Conservation (phyloP, 2,797 vertebrate species). For the Mico argentatus region DNA sequence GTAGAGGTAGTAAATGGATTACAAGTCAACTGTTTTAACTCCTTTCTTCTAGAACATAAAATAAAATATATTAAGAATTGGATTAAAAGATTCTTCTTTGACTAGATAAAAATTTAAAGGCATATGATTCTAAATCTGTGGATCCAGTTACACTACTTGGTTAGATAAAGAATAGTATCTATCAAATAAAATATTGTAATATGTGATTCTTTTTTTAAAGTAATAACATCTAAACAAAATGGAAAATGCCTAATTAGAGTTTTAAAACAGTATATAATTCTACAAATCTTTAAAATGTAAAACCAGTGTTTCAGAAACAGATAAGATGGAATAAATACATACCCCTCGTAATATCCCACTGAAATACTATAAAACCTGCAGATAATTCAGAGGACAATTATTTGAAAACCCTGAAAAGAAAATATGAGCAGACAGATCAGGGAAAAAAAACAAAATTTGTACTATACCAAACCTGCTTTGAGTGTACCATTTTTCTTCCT, state of each 20-base stretch:
- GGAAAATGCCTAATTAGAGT: background rate
- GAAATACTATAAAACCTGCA: background rate
- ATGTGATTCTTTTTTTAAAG: background rate
- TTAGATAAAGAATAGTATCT: background rate
- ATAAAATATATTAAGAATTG: background rate
- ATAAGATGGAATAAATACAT: background rate
- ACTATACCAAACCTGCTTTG: background rate
- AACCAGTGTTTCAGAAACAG: background rate
- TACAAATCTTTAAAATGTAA: background rate
- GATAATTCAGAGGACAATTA: accelerated
- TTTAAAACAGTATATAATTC: background rate
- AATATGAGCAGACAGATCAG: background rate
- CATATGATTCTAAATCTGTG: background rate
- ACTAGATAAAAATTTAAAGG: background rate
- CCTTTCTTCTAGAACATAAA: background rate
- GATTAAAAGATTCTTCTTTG: background rate
- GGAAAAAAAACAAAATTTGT: background rate
- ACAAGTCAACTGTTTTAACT: background rate
- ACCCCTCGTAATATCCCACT: background rate
- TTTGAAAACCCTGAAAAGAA: background rate
- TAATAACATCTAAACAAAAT: background rate
- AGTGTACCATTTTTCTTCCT: background rate
- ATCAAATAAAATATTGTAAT: background rate
- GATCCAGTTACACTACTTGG: background rate
- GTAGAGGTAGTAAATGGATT: background rate